A percentile compares a stretch with the other conserved stretches of the same genome.
Conservation (phyloP, 2,888 invertebrate genomes). For the Silvanus unidentatus region DNA sequence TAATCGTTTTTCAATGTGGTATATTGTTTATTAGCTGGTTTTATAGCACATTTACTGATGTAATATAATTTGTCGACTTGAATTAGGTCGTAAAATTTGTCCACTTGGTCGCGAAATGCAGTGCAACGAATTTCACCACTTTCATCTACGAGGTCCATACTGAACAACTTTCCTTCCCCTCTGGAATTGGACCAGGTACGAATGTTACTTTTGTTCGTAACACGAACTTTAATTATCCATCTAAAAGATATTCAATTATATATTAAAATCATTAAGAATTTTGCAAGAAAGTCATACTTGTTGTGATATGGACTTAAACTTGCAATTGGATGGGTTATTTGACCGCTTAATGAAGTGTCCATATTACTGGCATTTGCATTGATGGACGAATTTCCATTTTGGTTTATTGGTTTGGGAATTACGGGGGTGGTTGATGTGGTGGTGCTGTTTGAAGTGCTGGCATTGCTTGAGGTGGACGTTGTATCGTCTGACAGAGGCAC, state of each 20-base stretch:
- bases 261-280: conserved; percentile 2
- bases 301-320: conserved; percentile 92
- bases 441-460: not conserved
- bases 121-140: conserved; percentile 91
- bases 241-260: conserved; percentile 41
- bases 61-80: conserved; percentile 84
- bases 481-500: conserved; percentile 43
- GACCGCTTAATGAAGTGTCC: conserved; percentile 22
- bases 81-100: conserved; percentile 82
- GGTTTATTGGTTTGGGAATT: too few species aligned
- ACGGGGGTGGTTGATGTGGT: conserved; percentile 5
- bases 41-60: conserved; percentile 77
- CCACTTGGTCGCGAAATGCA: conserved; percentile 80
- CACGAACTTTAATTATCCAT: conserved; percentile 89
- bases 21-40: conserved; percentile 90
- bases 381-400: conserved; percentile 2
- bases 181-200: conserved; percentile 86
- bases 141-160: conserved; percentile 87
- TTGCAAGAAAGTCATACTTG: conserved; percentile 52
- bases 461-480: conserved; percentile 1
- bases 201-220: conserved; percentile 73
- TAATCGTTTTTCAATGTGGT: conserved; percentile 84
- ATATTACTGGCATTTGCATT: not conserved
- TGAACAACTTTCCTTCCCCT: conserved; percentile 92
- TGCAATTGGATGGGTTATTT: conserved; percentile 68